Base-by-base conservation (phyloP, 2,113 vertebrate species). In the Maccullochella peelii region DNA sequence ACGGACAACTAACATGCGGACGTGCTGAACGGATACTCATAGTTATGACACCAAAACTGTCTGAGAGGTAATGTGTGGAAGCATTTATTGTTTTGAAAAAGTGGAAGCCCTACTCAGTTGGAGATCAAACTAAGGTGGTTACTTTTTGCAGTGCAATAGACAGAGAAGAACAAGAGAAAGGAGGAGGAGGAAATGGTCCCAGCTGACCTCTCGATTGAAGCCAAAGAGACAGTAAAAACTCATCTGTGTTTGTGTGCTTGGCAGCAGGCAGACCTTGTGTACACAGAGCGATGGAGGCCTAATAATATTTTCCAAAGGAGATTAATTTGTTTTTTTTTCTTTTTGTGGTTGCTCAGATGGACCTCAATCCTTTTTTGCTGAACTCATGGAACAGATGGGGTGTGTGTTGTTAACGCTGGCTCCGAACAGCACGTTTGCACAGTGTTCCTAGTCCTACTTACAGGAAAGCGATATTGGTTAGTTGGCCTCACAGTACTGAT, bases 301-400 rank as follows among this genome's bases (percentile, higher is more conserved):
- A 75, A 93, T 88, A 91, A 94, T 93, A 92, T 94, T 95, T 94
- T 94, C 90, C 92, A 89, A 88, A 85, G 90, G 88, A 92, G 88
- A 89, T 90, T 83, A 90, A 80, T 91, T 78, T 88, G 61, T 86
- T 94, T 33, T 33, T 33, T 33, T 89, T 89, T 79, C 87, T 92
- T 92, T 88, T 79, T 76, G 42, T 76, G 85, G 78, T 67, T 25
- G 54, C 77, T 90, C 82, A 88, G 67, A 86, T 75, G 80, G 68
- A 86, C 71, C 65, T 61, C 63, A 65, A 69, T 72, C 25, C 47
- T 73, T 65, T 85, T 77, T 40, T 85, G 76, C 87, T 88, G 90
- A 91, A 86, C 70, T 85, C 62, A 75, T 77, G 73, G 89, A 92
- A 91, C 82, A 73, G 87, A 88, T 77, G 81, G 85, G 78, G 71